These are phyloP conservation scores for Peromyscus melanophrys DNA, from an alignment of 2,797 vertebrate genomes.

Conservation along the genomic window DNA sequence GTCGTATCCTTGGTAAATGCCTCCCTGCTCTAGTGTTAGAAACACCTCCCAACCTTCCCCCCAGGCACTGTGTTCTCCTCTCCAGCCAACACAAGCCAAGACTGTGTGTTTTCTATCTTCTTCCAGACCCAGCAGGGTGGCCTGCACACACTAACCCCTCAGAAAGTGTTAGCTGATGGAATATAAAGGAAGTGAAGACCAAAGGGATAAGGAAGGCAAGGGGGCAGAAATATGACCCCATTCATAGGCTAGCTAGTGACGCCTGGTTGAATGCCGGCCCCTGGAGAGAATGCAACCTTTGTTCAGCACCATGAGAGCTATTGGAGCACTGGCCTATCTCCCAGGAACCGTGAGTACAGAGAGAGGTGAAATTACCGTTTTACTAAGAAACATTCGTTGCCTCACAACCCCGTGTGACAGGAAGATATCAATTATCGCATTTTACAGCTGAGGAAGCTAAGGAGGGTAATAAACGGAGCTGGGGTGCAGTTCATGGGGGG, in stretches of 20 bases:
- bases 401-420: not conserved
- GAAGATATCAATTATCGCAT: not conserved
- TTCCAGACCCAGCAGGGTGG: not conserved
- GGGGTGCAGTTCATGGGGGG: not conserved
- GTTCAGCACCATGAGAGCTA: not conserved
- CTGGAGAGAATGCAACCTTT: not conserved
- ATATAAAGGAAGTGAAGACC: not conserved
- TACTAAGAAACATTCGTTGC: not conserved
- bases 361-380: not conserved
- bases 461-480: not conserved
- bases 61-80: accelerated
- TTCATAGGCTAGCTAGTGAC: not conserved
- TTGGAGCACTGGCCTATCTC: not conserved
- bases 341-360: not conserved
- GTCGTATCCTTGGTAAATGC: not conserved
- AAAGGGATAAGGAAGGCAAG: not conserved
- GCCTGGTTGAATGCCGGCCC: not conserved
- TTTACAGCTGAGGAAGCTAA: constrained; percentile 20
- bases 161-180: not conserved
- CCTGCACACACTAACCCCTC: not conserved
- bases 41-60: not conserved
- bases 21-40: not conserved
- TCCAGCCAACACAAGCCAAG: not conserved
- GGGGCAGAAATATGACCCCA: too few relatives aligned
- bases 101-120: not conserved